Base-by-base conservation (phyloP, 2,113 vertebrate species). In the Choloepus hoffmanni region DNA sequence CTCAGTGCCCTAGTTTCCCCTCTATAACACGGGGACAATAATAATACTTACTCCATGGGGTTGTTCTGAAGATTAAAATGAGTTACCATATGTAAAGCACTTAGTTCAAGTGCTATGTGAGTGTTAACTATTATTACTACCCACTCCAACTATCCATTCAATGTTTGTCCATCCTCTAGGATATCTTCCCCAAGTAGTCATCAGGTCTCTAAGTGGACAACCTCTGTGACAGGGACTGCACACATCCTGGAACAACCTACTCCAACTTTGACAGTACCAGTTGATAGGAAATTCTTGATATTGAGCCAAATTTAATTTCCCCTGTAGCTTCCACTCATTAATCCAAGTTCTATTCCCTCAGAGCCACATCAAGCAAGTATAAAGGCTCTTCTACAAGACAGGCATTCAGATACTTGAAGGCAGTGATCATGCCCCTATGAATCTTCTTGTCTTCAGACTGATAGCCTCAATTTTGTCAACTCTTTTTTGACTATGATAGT, bases 401-500 rank as follows among this genome's bases (percentile, higher is more conserved):
- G n/a, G 72, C 33, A 67, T 45, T 79, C 65, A 85, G 36, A 55
- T 43, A 21, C 15, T 33, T 48, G 3, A 53, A 90, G 45, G 43
- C 55, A 76, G 53, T 70, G 50, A 70, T 62, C 67, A 40, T n/a
- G 67, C 16, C 53, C 63, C 86, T 36, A 24, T 8, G 63, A 10
- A 45, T 68, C 72, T 48, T 78, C 50, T 58, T 5, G 5, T 88
- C 43, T 84, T 62, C 89, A 78, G 23, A 48, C 7, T 45, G 28
- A 78, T 3, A 92, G 55, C 33, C 36, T 72, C 83, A 67, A 21
- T 90, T 84, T 48, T 93, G 50, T 72, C 43, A 30, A 33, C 40
- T 77, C 30, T 83, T 92, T 55, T 73, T 72, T 94, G 43, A 96
- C 28, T 78, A 28, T 48, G 68, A 82, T 43, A 92, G 58, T 85